These are phyloP conservation scores for Dynastes tityus DNA, from an alignment of 2,888 invertebrate genomes.

Conservation along the genomic window DNA sequence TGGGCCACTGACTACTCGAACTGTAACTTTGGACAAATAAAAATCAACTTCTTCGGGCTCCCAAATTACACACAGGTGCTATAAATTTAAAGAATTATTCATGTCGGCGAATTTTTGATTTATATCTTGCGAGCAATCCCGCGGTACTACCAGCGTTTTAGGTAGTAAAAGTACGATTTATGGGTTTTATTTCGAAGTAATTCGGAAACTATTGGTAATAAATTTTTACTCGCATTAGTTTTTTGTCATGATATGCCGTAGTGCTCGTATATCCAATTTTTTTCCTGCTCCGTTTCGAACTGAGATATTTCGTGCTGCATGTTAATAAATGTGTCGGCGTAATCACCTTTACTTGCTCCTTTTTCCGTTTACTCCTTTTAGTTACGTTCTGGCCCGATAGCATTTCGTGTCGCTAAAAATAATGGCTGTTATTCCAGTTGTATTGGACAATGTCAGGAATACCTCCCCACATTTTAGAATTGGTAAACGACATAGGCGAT, in stretches of 20 bases:
- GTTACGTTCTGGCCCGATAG: background rate
- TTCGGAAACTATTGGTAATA: conserved; percentile 45
- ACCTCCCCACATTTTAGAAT: background rate
- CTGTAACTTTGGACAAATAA: conserved; percentile 36
- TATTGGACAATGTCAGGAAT: background rate
- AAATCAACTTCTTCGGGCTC: conserved; percentile 14
- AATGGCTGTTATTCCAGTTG: conserved; percentile 23
- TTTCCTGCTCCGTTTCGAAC: conserved; percentile 25
- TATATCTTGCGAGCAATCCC: conserved; percentile 14
- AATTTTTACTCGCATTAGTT: conserved; percentile 26
- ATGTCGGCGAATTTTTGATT: conserved; percentile 39
- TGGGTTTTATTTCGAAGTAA: conserved; percentile 43
- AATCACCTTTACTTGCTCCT: conserved; percentile 27
- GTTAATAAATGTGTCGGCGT: conserved; percentile 40
- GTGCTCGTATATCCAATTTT: conserved; percentile 19
- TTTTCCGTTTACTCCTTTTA: conserved; percentile 10
- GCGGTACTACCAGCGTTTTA: conserved; percentile 14
- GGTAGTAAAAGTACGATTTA: conserved; percentile 32
- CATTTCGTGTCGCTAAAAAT: conserved; percentile 17
- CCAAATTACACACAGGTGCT: conserved; percentile 31
- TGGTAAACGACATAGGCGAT: background rate
- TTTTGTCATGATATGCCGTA: conserved; percentile 15
- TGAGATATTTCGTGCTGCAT: conserved; percentile 35
- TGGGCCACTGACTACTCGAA: conserved; percentile 32
- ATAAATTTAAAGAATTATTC: conserved; percentile 44